Evolutionary conservation across 2,797 vertebrate species (phyloP).

Genomic region (Dryobates pubescens): DNA sequence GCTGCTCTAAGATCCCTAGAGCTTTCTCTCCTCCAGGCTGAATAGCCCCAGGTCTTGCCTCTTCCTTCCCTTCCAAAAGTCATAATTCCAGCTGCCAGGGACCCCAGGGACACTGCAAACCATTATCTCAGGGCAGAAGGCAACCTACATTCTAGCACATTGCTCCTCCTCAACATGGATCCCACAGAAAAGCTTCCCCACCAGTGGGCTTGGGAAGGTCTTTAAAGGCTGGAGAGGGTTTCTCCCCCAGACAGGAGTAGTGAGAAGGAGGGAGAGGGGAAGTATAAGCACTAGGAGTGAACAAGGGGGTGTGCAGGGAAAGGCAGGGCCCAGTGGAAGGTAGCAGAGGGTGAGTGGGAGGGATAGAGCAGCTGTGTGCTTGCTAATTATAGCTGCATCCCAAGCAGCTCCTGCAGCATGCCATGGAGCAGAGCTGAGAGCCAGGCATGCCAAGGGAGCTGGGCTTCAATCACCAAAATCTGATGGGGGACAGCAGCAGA

Average conservation of each 20-base stretch:
- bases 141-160: neutral
- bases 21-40: no score
- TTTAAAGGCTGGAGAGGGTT: neutral
- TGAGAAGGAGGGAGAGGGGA: neutral
- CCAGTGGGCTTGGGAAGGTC: neutral
- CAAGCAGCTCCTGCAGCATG: neutral
- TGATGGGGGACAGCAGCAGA: neutral
- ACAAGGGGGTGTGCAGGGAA: neutral
- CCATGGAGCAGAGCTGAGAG: neutral
- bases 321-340: neutral
- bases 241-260: neutral
- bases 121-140: neutral
- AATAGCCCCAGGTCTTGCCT: no score
- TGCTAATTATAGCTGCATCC: slow-evolving; percentile 21
- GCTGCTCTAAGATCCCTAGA: no score
- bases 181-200: neutral
- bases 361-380: slow-evolving; percentile 26
- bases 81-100: neutral
- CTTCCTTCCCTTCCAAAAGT: no score
- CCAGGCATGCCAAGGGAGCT: neutral
- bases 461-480: fast-evolving
- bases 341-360: slow-evolving; percentile 55
- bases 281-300: neutral
- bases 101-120: neutral
- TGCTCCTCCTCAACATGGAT: neutral